These are phyloP conservation scores for Elmis aenea DNA, from an alignment of 2,888 invertebrate genomes.

Conservation along the genomic window DNA sequence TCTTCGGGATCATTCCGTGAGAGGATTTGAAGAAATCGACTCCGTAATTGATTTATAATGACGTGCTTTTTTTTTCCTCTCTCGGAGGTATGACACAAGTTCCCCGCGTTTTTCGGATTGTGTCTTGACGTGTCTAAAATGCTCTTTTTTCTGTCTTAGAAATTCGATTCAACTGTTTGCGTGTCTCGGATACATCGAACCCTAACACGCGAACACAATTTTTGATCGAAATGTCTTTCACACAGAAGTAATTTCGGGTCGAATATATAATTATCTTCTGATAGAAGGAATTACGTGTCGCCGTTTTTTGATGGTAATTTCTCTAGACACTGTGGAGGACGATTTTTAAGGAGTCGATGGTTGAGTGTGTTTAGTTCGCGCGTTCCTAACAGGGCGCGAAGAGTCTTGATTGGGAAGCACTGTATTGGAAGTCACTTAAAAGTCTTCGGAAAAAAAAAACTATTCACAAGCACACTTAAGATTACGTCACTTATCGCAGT, in stretches of 20 bases:
- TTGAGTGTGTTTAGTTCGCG: slow-evolving; percentile 6
- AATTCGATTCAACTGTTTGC: slow-evolving; percentile 30
- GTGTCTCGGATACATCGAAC: slow-evolving; percentile 30
- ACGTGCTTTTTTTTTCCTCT: slow-evolving; percentile 13
- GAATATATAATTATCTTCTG: slow-evolving; percentile 20
- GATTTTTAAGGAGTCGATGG: slow-evolving; percentile 1
- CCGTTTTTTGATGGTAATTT: slow-evolving; percentile 12
- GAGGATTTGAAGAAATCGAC: slow-evolving; percentile 13
- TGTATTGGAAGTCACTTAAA: slow-evolving; percentile 14
- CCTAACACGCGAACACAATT: slow-evolving; percentile 31
- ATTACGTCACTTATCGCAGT: slow-evolving; percentile 18
- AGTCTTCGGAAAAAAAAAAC: neutral
- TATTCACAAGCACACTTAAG: slow-evolving; percentile 10
- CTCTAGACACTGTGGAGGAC: too few species aligned
- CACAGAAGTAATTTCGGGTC: slow-evolving; percentile 24
- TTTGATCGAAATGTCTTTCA: slow-evolving; percentile 33
- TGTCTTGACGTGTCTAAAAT: slow-evolving; percentile 21
- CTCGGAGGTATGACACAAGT: slow-evolving; percentile 14
- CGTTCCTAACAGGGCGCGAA: too few species aligned
- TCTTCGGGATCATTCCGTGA: slow-evolving; percentile 11
- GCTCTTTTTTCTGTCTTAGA: slow-evolving; percentile 26
- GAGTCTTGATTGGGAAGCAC: slow-evolving; percentile 17
- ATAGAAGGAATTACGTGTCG: slow-evolving; percentile 20
- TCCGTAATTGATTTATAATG: slow-evolving; percentile 15
- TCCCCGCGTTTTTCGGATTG: too few species aligned